Base-by-base conservation (phyloP, 1,140 invertebrate genomes). In the Amphibalanus amphitrite region DNA sequence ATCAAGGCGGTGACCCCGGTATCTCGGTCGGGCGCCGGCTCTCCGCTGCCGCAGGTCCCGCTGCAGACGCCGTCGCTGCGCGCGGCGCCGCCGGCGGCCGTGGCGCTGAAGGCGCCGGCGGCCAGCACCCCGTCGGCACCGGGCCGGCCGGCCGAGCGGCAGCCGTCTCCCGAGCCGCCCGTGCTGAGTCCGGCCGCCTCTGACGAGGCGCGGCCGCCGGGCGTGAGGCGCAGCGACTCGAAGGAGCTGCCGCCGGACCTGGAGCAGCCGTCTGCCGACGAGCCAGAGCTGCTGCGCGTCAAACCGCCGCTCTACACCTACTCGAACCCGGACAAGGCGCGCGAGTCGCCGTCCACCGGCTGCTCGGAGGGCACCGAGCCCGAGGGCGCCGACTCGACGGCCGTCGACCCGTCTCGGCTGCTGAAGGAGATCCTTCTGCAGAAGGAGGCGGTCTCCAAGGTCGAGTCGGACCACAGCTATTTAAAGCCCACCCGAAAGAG, bases 231-330 rank as follows among this genome's bases (percentile, higher is more conserved):
- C 28, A 67, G 26, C 65, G 65, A 67, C 26, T 67, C 26, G n/a
- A 28, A 26, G 65, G n/a, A 28, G 65, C 65, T 28, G 65, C 65
- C 65, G n/a, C 65, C 65, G 23, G 28, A 26, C 26, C 65, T 67
- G 28, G 26, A 67, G 26, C n/a, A 67, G 17, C n/a, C 28, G 65
- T 10, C 65, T 0, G 65, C 65, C 28, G 83, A 83, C 72, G 87
- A 89, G 77, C 86, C 87, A 0, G 83, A 87, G 69, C 87, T 88
- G 3, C 85, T 88, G 73, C 82, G 88, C 74, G 84, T 87, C 59
- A 87, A 86, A 17, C 88, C 88, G 30, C 86, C 88, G 6, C 78
- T 89, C 10, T 90, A 89, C 76, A 89, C 88, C 0, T 90, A 90
- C 75, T 89, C 89, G 0, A 89, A 89, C 79, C 86, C 87, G 0